phyloP scores from a whole-genome alignment of 1,140 invertebrate species.

The Halyomorpha halys region DNA sequence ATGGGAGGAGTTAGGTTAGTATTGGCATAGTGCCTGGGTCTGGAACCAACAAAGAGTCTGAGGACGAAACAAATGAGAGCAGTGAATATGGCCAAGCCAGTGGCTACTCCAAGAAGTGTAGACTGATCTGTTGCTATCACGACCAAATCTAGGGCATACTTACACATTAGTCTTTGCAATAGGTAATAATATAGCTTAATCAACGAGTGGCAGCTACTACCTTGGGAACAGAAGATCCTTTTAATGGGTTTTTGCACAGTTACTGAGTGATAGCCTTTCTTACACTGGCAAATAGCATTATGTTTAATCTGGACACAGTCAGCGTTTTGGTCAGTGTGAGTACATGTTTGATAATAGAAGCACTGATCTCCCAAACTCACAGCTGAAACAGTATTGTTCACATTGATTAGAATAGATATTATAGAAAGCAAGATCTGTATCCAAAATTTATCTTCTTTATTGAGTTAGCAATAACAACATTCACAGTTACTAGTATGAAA shows the following conservation, averaged over 20 bases:
- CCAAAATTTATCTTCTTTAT: too few relatives aligned
- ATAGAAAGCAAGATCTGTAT: too few relatives aligned
- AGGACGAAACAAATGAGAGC: conserved; percentile 75
- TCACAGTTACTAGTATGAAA: too few relatives aligned
- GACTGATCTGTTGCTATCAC: conserved; percentile 70
- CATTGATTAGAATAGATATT: too few relatives aligned
- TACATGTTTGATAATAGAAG: conserved; percentile 67
- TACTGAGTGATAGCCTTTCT: conserved; percentile 63
- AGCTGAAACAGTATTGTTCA: conserved; percentile 44
- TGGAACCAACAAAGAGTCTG: conserved; percentile 59
- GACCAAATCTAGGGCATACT: conserved; percentile 51
- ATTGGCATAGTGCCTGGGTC: conserved; percentile 66
- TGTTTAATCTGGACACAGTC: conserved; percentile 70
- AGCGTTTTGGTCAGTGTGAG: conserved; percentile 61
- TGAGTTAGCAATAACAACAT: too few relatives aligned
- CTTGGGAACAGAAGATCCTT: conserved; percentile 69
- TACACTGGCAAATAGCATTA: conserved; percentile 74
- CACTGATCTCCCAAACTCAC: conserved; percentile 74
- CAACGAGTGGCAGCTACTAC: conserved; percentile 37
- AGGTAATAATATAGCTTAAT: not conserved
- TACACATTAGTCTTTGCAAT: not conserved
- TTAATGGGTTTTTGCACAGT: conserved; percentile 58
- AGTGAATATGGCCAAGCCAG: conserved; percentile 69
- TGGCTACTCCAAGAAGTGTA: conserved; percentile 65
- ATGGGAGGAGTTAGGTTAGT: conserved; percentile 69